Conservation (phyloP, 2,888 invertebrate species). For the Tetrapedia diversipes region DNA sequence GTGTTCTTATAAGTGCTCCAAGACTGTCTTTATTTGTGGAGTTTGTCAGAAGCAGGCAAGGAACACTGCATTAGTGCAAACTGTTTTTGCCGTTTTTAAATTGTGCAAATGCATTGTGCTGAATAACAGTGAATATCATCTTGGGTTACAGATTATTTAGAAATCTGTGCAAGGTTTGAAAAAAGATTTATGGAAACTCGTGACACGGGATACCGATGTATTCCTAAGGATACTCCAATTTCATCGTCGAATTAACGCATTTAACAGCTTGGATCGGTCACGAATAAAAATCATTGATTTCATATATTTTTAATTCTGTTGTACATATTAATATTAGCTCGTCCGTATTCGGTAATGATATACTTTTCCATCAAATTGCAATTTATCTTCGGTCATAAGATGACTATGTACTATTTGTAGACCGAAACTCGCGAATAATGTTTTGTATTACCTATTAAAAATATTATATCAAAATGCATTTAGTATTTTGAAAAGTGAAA, state of each 20-base stretch:
- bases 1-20: conserved; percentile 62
- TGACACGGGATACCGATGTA: conserved; percentile 18
- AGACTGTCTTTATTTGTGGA: conserved; percentile 64
- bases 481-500: conserved; percentile 3
- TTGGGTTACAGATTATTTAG: conserved; percentile 72
- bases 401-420: neutral
- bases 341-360: neutral
- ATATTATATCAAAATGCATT: conserved; percentile 41
- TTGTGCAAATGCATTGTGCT: conserved; percentile 62
- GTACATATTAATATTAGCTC: conserved; percentile 17
- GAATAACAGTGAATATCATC: conserved; percentile 58
- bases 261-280: conserved; percentile 1
- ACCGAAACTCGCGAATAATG: neutral
- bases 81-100: conserved; percentile 63
- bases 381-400: conserved; percentile 12
- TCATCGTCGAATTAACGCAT: neutral
- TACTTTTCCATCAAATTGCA: conserved; percentile 8
- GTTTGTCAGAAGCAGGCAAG: conserved; percentile 68
- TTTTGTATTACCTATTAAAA: conserved; percentile 22
- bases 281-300: conserved; percentile 5
- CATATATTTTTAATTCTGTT: conserved; percentile 18
- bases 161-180: neutral
- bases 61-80: conserved; percentile 61
- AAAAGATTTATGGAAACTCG: neutral
- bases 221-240: conserved; percentile 8